phyloP scores from a whole-genome alignment of 2,113 vertebrate species.

The Leucoraja erinaceus region DNA sequence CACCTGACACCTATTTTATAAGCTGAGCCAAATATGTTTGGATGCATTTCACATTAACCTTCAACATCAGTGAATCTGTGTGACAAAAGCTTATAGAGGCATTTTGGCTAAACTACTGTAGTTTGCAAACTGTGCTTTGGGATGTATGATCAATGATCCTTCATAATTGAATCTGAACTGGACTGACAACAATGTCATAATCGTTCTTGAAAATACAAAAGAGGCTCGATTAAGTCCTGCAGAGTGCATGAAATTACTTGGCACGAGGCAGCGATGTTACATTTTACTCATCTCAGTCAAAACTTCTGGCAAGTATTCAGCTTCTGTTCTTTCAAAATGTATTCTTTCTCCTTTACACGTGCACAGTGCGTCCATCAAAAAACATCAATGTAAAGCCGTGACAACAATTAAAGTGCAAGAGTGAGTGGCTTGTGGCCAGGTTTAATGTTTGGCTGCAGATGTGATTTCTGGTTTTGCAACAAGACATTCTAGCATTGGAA shows the following conservation, averaged over 20 bases:
- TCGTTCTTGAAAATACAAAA: neutral
- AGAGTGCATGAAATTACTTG: neutral
- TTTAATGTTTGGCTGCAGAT: neutral
- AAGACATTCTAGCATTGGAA: neutral
- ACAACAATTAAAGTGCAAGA: neutral
- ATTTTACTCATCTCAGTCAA: neutral
- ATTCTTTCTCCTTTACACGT: neutral
- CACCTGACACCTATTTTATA: neutral
- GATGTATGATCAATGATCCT: neutral
- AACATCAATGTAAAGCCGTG: neutral
- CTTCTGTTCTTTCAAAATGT: neutral
- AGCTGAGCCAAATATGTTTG: neutral
- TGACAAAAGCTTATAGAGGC: neutral
- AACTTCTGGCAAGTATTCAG: neutral
- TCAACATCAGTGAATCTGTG: neutral
- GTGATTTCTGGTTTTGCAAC: neutral
- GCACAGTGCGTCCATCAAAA: neutral
- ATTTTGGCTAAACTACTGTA: neutral
- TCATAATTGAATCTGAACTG: neutral
- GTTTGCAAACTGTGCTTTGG: neutral
- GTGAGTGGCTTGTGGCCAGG: neutral
- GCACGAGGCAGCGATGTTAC: neutral
- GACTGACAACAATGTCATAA: neutral
- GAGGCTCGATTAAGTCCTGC: neutral
- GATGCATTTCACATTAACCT: neutral